A percentile compares a stretch with the other conserved stretches of the same genome.
Conservation (phyloP, 2,113 vertebrate genomes). For the Talpa occidentalis region DNA sequence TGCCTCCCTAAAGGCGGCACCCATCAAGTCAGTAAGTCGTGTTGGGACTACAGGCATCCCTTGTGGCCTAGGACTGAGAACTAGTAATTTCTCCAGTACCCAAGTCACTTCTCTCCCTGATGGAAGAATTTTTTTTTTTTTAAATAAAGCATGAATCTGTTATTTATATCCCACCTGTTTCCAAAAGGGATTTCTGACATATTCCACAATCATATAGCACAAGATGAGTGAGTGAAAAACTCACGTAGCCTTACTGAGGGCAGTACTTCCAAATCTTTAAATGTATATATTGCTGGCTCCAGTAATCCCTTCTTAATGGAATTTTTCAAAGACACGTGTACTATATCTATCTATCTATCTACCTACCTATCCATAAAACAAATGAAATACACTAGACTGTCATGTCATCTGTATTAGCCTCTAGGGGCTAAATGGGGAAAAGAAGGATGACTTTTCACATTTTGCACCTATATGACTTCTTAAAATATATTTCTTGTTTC, state of each 20-base stretch:
- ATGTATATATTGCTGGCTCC: not conserved
- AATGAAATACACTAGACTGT: not conserved
- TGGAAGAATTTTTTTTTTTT: not conserved
- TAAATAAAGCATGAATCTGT: conserved; percentile 39
- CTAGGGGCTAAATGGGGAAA: not conserved
- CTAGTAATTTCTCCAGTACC: not conserved
- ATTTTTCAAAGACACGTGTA: not conserved
- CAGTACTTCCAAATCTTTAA: conserved; percentile 28
- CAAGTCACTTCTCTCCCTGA: conserved; percentile 25
- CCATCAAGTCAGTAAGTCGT: not conserved
- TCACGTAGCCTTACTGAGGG: not conserved
- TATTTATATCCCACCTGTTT: conserved; percentile 60
- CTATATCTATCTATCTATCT: too few relatives aligned
- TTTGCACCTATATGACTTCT: not conserved
- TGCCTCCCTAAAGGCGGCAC: not conserved
- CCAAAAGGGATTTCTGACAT: not conserved
- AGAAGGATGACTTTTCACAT: conserved; percentile 27
- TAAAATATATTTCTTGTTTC: not conserved
- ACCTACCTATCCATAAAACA: not conserved
- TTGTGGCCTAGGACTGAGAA: not conserved
- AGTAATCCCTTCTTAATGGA: conserved; percentile 15
- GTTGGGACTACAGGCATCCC: not conserved
- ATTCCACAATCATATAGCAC: conserved; percentile 9
- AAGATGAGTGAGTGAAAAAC: conserved; percentile 3
- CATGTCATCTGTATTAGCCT: not conserved